phyloP scores from a whole-genome alignment of 2,797 vertebrate species.

The Uromys caudimaculatus region DNA sequence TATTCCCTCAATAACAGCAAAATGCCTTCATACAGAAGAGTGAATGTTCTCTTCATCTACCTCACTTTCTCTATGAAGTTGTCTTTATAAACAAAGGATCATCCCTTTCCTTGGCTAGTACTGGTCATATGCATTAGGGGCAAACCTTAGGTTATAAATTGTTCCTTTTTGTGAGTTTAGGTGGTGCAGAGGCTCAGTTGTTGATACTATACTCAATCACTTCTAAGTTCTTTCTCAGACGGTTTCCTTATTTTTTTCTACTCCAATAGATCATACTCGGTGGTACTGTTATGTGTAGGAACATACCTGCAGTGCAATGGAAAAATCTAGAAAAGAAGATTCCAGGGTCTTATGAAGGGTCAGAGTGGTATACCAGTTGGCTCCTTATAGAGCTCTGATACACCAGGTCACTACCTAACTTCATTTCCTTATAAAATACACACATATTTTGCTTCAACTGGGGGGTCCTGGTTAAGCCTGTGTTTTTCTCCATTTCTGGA shows the following conservation, averaged over 20 bases:
- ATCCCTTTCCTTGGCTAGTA: background rate
- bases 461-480: background rate
- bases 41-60: background rate
- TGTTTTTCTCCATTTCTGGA: background rate
- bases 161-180: background rate
- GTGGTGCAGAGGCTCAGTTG: background rate
- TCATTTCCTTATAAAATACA: background rate
- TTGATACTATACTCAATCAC: background rate
- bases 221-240: background rate
- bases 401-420: background rate
- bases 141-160: background rate
- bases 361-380: background rate
- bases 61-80: background rate
- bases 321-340: background rate
- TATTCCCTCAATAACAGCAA: background rate
- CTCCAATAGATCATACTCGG: background rate
- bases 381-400: background rate
- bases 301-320: background rate
- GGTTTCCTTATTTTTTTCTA: background rate
- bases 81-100: background rate
- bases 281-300: background rate
- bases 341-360: background rate
- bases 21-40: background rate
- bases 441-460: background rate
- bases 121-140: background rate